Percentiles rank a stretch among this genome's conserved stretches.
phyloP scores from a whole-genome alignment of 2,113 vertebrate species.

The Strix uralensis region DNA sequence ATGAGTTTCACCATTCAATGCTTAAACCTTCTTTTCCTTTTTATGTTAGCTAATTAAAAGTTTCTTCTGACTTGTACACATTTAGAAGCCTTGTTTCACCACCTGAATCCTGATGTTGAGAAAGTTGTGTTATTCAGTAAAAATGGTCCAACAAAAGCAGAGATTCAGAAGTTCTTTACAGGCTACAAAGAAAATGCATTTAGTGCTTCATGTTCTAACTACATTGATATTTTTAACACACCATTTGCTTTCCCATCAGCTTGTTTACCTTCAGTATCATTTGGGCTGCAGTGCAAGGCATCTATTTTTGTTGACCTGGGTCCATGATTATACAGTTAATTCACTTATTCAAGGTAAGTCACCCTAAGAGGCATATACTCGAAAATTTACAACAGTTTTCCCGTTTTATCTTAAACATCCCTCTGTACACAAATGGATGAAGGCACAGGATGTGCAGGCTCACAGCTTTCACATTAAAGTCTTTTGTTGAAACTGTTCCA shows the following conservation, averaged over 20 bases:
- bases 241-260: neutral
- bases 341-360: neutral
- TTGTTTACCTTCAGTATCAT: neutral
- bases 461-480: conserved; percentile 72
- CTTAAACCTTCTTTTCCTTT: neutral
- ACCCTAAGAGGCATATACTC: conserved; percentile 91
- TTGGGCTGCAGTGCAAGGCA: neutral
- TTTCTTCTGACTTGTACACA: neutral
- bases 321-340: conserved; percentile 24
- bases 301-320: conserved; percentile 13
- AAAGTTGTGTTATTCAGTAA: conserved; percentile 28
- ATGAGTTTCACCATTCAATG: neutral
- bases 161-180: conserved; percentile 13
- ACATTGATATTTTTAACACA: neutral
- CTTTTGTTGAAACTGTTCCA: conserved; percentile 74
- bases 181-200: conserved; percentile 49
- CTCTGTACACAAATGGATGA: conserved; percentile 53
- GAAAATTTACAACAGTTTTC: conserved; percentile 90
- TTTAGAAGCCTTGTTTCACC: conserved; percentile 18
- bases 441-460: conserved; percentile 81
- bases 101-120: conserved; percentile 34
- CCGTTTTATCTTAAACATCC: conserved; percentile 39
- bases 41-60: neutral
- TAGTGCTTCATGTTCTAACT: neutral
- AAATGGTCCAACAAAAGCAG: neutral